Base-by-base conservation (phyloP, 92 coral and sea anemone genomes). In the Siderastrea radians region DNA sequence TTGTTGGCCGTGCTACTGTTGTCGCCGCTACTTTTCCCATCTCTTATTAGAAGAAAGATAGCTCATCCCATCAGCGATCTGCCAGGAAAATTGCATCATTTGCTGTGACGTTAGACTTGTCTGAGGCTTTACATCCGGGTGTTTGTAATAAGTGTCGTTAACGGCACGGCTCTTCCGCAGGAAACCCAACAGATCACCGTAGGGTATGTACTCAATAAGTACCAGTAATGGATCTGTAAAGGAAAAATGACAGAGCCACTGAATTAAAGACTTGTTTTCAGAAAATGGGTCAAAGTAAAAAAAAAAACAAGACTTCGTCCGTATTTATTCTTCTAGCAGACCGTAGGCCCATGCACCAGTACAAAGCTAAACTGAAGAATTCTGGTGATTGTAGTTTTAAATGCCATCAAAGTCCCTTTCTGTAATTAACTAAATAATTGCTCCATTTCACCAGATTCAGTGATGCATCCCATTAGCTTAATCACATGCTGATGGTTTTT, bases 181-280 rank as follows among this genome's bases (percentile, higher is more conserved):
- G 65, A 88, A 87, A n/a, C 95, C 95, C 77, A 92, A 63, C 9
- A 92, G 87, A 75, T 92, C 95, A 17, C 95, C 95, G 68, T n/a
- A 84, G 2, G 95, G 90, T 7, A 92, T 87, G 45, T 73, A 88
- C 80, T 92, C 95, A 44, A 85, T 92, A 15, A 92, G 77, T 74
- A 92, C 89, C 53, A 88, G 51, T 16, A 78, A 57, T 0, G 82
- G 82, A 45, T 78, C 82, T 78, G 58, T 7, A 47, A 62, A 49
- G 15, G 17, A 57, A 10, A 77, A 2, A 19, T 48, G 2, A 2
- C 3, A 16, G 45, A 14, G 51, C 26, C 3, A 10, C 4, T 8
- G 7, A 1, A 50, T 51, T 3, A 9, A 8, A 5, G 4, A 26
- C 6, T 13, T 55, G 26, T 15, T 13, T 61, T 13, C 38, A 26